phyloP scores from a whole-genome alignment of 2,888 invertebrate genomes.

The Drosophila testacea region DNA sequence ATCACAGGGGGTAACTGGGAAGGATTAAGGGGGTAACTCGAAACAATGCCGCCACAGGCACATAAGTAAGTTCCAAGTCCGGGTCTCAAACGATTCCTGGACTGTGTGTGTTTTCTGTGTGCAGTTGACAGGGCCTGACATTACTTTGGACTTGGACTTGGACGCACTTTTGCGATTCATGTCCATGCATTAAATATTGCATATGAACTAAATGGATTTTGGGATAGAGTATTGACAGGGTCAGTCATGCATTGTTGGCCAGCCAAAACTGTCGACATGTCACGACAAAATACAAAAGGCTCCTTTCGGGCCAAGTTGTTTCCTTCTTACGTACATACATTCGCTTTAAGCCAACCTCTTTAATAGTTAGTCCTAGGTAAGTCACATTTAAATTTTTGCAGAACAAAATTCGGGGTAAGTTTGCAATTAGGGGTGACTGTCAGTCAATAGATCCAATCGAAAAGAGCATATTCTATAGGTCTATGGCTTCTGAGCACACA shows the following conservation, averaged over 20 bases:
- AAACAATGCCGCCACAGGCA: conserved; percentile 67
- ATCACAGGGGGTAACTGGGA: not conserved
- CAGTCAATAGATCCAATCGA: conserved; percentile 32
- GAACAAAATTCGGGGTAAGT: conserved; percentile 22
- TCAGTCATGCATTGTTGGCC: conserved; percentile 80
- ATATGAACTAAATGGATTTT: conserved; percentile 74
- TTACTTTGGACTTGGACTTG: conserved; percentile 60
- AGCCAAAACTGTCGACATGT: conserved; percentile 75
- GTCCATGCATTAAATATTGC: conserved; percentile 75
- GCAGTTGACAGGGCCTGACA: conserved; percentile 64
- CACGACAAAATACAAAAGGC: conserved; percentile 46
- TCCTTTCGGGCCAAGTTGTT: conserved; percentile 14
- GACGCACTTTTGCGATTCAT: conserved; percentile 65
- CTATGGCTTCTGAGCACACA: conserved; percentile 5
- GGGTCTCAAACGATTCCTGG: conserved; percentile 7
- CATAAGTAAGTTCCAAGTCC: conserved; percentile 22
- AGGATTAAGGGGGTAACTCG: conserved; percentile 7
- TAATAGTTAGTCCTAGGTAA: conserved; percentile 27
- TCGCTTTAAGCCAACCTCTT: conserved; percentile 14
- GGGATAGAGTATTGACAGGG: conserved; percentile 69
- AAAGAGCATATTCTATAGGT: conserved; percentile 21
- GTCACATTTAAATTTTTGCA: conserved; percentile 31
- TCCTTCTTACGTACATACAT: not conserved
- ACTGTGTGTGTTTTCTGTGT: conserved; percentile 6
- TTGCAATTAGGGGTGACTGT: conserved; percentile 56